Evolutionary conservation across 2,888 invertebrate species (phyloP), one percentile per base, ranked within the genome.

Genomic region (Cecidostiba fungosa): DNA sequence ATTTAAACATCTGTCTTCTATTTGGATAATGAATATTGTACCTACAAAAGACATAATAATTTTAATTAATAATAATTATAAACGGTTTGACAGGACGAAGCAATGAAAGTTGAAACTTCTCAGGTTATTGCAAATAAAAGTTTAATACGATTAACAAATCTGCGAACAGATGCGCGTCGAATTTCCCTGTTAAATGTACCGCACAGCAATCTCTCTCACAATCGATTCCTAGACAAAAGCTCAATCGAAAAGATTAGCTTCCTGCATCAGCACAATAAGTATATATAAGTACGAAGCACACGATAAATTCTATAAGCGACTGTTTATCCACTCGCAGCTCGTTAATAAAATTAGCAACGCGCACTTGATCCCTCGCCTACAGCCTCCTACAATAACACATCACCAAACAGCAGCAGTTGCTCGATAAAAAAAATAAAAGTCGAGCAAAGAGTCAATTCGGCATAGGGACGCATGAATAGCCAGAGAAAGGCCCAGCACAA

Each of bases 371-470:
- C 23, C 59, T 1, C 19, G 50, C 5, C 59, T n/a, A n/a, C 59
- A 10, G 23, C 59, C 2, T n/a, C 23, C n/a, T 59, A 10, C 8
- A 23, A 59, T 23, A 59, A 59, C 59, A 59, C 59, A 23, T 19
- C 23, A 23, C n/a, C n/a, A 23, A 23, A 23, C 59, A 23, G 59
- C 23, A 59, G 23, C 50, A 50, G 59, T 2, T 19, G 10, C 59
- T 59, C 59, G 50, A 72, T n/a, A 70, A 50, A 72, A 50, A 81
- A 69, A 72, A 29, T n/a, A 69, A 39, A 69, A n/a, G n/a, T 19
- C 39, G 47, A 70, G 36, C 47, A 62, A 73, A 47, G 43, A 83
- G 77, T 82, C 82, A 77, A 82, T 77, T 77, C 82, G 76, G 32
- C 47, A 36, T 23, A 16, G 73, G 54, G 16, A 54, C 36, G 77